Evolutionary conservation across 2,797 vertebrate genomes (phyloP).

Genomic region (Crax fasciolata): DNA sequence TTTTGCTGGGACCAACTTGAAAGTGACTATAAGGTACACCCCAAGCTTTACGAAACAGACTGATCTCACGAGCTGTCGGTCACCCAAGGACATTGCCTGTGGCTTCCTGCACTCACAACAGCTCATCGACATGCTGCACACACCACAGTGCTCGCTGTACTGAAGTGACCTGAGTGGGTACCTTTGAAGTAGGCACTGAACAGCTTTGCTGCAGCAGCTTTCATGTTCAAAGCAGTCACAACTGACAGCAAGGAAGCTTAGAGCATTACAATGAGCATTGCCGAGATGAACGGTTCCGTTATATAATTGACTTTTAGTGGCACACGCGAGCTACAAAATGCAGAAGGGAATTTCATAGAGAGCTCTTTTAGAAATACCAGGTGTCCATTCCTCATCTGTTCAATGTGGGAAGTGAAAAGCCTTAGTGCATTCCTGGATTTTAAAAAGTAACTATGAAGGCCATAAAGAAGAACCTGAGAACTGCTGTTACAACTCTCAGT

Average conservation of each 20-base stretch:
- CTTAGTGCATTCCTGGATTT: neutral
- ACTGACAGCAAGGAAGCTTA: neutral
- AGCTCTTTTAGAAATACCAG: accelerated
- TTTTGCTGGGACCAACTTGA: accelerated
- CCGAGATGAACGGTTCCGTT: neutral
- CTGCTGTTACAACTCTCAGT: neutral
- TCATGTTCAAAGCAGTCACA: neutral
- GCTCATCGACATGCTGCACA: neutral
- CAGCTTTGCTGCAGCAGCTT: accelerated
- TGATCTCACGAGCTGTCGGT: neutral
- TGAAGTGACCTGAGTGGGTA: accelerated
- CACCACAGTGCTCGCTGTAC: accelerated
- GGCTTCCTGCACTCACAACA: neutral
- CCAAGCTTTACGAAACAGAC: neutral
- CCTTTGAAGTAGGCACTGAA: neutral
- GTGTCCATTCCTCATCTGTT: neutral
- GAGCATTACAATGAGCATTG: accelerated
- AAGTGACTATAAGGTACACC: neutral
- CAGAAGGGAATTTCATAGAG: neutral
- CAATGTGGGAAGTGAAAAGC: accelerated
- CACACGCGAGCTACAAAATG: accelerated
- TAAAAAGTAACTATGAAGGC: neutral
- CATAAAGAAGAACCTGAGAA: neutral
- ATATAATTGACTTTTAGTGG: accelerated
- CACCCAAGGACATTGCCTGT: accelerated